Percentiles rank a stretch among this genome's conserved stretches.
phyloP scores from a whole-genome alignment of 30 jellyfish, hydroid and myxozoan genomes.

The Hydractinia symbiolongicarpus region DNA sequence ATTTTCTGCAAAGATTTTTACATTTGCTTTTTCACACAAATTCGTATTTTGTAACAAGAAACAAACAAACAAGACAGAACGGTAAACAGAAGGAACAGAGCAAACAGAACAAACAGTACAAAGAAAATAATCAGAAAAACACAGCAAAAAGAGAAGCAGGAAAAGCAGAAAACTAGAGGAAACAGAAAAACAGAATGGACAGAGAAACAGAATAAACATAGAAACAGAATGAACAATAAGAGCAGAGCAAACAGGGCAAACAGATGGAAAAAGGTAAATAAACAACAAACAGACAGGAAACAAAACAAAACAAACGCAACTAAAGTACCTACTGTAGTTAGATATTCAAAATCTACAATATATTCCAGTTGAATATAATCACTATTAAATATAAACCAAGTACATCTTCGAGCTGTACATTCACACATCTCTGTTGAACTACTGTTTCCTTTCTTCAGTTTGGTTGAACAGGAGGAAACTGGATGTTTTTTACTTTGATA shows the following conservation, averaged over 20 bases:
- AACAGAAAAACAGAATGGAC: too few relatives aligned
- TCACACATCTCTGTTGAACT: constrained; percentile 51
- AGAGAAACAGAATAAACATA: too few relatives aligned
- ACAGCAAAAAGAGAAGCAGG: too few relatives aligned
- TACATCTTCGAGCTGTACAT: constrained; percentile 63
- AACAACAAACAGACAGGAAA: too few relatives aligned
- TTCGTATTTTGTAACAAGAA: too few relatives aligned
- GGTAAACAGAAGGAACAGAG: too few relatives aligned
- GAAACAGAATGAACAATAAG: background rate
- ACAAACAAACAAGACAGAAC: too few relatives aligned
- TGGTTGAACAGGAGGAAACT: constrained; percentile 46
- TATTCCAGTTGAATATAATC: constrained; percentile 55
- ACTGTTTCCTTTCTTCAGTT: constrained; percentile 11
- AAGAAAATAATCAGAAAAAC: too few relatives aligned
- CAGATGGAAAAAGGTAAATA: background rate
- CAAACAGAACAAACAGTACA: too few relatives aligned
- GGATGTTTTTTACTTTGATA: constrained; percentile 54
- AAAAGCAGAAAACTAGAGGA: too few relatives aligned
- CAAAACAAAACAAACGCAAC: background rate
- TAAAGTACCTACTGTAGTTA: constrained; percentile 44
- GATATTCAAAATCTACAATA: constrained; percentile 78
- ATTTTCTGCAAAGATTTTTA: too few relatives aligned
- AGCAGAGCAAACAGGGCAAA: background rate
- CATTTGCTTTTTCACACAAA: too few relatives aligned
- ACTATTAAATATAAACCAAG: constrained; percentile 65